phyloP scores from a whole-genome alignment of 1,140 invertebrate species.

The Eciton burchellii region DNA sequence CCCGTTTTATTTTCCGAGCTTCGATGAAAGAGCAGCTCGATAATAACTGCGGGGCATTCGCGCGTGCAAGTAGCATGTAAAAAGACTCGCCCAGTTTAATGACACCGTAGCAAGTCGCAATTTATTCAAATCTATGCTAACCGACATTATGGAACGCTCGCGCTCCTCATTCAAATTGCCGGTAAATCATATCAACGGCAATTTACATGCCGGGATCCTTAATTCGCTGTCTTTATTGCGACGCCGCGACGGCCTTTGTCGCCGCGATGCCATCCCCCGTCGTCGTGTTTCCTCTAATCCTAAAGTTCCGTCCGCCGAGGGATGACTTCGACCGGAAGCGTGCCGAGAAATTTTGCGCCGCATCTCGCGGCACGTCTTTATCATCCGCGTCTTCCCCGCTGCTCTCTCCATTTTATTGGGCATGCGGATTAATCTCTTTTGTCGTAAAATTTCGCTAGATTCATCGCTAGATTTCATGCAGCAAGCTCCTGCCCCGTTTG shows the following conservation, averaged over 20 bases:
- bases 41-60: constrained; percentile 30
- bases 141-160: constrained; percentile 70
- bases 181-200: constrained; percentile 74
- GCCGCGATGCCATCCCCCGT: constrained; percentile 28
- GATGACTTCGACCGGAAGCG: not conserved
- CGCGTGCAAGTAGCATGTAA: constrained; percentile 61
- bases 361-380: not conserved
- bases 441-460: too few relatives aligned
- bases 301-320: constrained; percentile 3
- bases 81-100: constrained; percentile 78
- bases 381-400: not conserved
- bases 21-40: not conserved
- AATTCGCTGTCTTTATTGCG: constrained; percentile 68
- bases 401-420: not conserved
- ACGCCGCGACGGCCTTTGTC: constrained; percentile 60
- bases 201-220: constrained; percentile 73
- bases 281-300: constrained; percentile 27
- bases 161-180: constrained; percentile 75
- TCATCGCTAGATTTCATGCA: not conserved
- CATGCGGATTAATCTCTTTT: too few relatives aligned
- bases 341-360: not conserved
- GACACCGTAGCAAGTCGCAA: constrained; percentile 74
- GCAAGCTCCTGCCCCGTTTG: too few relatives aligned
- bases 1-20: not conserved
- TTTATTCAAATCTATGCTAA: constrained; percentile 81